A percentile compares a stretch with the other conserved stretches of the same genome.
Evolutionary conservation across 2,113 vertebrate genomes (phyloP).

Genomic region (Phalacrocorax pelagicus): DNA sequence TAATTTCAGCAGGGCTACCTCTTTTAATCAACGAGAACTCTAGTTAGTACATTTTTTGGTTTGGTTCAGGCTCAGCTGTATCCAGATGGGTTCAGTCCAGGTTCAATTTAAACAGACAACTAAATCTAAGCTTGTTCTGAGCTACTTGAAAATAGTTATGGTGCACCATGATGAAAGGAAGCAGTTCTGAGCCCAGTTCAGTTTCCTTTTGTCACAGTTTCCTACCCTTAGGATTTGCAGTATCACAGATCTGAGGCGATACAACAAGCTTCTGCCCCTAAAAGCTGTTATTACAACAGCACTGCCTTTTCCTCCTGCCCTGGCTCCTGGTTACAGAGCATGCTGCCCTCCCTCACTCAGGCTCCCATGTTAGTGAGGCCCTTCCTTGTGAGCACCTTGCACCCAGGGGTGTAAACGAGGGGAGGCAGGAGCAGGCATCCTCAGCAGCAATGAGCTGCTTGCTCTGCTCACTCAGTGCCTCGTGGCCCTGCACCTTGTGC

Average conservation of each 20-base stretch:
- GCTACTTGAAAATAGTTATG: neutral
- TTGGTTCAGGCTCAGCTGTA: neutral
- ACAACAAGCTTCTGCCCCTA: neutral
- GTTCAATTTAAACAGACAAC: neutral
- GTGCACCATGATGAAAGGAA: neutral
- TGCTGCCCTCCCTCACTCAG: neutral
- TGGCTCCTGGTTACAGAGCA: neutral
- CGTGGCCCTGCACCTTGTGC: accelerated
- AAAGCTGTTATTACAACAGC: neutral
- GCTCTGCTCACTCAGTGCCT: accelerated
- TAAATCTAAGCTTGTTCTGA: neutral
- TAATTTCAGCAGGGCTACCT: neutral
- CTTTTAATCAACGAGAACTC: neutral
- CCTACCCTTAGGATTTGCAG: neutral
- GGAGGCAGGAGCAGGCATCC: neutral
- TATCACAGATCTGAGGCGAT: neutral
- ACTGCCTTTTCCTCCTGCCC: neutral
- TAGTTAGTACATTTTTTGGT: neutral
- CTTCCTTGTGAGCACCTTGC: neutral
- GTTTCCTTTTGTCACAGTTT: neutral
- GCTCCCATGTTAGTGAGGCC: neutral
- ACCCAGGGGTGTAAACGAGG: neutral
- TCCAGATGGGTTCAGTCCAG: neutral
- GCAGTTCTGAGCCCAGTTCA: neutral
- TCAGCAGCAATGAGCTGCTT: neutral